Conservation (phyloP, 2,113 vertebrate genomes). For the Petrocephalus zakoni region DNA sequence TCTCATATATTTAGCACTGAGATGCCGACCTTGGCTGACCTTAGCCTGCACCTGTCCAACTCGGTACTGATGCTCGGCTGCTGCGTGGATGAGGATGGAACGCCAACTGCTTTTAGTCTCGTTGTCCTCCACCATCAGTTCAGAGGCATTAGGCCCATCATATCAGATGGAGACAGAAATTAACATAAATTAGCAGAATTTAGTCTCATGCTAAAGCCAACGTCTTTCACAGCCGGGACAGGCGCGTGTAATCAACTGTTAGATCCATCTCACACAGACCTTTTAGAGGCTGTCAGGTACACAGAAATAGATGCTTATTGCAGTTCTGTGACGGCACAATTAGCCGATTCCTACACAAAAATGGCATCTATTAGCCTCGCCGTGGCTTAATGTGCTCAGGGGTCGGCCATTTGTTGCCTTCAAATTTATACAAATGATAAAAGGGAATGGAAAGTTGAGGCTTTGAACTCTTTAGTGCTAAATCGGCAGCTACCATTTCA, state of each 20-base stretch:
- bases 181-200: conserved; percentile 17
- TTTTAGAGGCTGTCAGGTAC: conserved; percentile 25
- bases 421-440: conserved; percentile 41
- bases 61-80: background rate
- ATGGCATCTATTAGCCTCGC: conserved; percentile 54
- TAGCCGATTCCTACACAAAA: conserved; percentile 59
- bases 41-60: background rate
- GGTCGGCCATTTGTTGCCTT: conserved; percentile 46
- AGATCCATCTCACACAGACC: conserved; percentile 32
- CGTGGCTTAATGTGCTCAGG: conserved; percentile 50
- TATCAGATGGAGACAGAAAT: conserved; percentile 6
- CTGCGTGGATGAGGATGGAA: background rate
- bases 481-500: conserved; percentile 22
- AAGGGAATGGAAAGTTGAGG: conserved; percentile 7
- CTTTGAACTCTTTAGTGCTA: conserved; percentile 14
- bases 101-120: background rate
- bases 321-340: conserved; percentile 57
- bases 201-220: conserved; percentile 10
- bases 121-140: background rate
- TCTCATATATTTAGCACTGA: background rate
- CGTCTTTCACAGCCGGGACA: conserved; percentile 28
- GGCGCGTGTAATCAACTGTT: conserved; percentile 13
- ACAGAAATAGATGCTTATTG: conserved; percentile 32
- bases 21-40: background rate
- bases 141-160: background rate